Conservation (phyloP, 2,113 vertebrate species). For the Festucalex cinctus region DNA sequence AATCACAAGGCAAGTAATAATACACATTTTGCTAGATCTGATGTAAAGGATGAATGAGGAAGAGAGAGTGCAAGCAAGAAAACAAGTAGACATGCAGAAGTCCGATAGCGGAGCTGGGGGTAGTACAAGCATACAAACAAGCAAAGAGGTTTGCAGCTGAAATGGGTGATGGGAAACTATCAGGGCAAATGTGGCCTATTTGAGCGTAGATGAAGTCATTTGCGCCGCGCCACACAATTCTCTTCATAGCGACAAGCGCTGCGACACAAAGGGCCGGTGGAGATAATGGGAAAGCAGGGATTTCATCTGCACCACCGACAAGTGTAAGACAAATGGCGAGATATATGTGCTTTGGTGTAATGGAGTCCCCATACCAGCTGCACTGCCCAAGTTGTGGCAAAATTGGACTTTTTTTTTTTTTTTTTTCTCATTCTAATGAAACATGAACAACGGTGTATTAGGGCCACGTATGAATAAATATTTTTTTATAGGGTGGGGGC, state of each 20-base stretch:
- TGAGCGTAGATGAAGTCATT: constrained; percentile 23
- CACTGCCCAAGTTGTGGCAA: neutral
- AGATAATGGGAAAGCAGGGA: constrained; percentile 1
- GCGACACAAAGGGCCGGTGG: neutral
- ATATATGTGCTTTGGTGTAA: constrained; percentile 1
- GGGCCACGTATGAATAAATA: no score
- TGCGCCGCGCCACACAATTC: constrained; percentile 19
- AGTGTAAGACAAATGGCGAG: constrained; percentile 1
- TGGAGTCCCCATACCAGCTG: neutral
- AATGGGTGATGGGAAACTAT: constrained; percentile 18
- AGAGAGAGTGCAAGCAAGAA: neutral
- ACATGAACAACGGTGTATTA: no score
- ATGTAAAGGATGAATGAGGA: neutral
- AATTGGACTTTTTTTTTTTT: no score
- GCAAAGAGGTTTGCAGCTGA: constrained; percentile 12
- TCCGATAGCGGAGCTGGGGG: constrained; percentile 21
- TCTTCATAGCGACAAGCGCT: constrained; percentile 2
- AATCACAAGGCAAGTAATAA: neutral
- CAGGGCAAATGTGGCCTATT: constrained; percentile 21
- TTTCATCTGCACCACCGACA: neutral
- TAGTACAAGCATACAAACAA: constrained; percentile 9
- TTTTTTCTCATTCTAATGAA: no score
- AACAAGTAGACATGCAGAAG: neutral
- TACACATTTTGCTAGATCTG: neutral
- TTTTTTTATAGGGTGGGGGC: no score